Base-by-base conservation (phyloP, 1,140 invertebrate species). In the Brachionus plicatilis region DNA sequence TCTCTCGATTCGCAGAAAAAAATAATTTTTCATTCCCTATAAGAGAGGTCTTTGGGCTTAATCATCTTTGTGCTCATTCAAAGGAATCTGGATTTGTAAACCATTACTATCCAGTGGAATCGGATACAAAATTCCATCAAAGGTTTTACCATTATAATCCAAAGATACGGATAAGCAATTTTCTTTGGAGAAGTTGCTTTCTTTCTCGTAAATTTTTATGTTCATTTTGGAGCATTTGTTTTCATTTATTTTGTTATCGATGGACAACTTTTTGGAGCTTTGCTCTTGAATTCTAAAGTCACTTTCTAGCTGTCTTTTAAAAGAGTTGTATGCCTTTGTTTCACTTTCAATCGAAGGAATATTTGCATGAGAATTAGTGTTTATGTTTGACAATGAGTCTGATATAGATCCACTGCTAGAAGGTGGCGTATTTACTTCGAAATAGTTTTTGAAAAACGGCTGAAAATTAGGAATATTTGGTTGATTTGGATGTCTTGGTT, bases 131-230 rank as follows among this genome's bases (percentile, higher is more conserved):
- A 91, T 89, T 9, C 91, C 91, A 85, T 91, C 90, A 85, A 91
- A 91, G 87, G 89, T 90, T 50, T 89, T 93, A 45, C 96, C 96
- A 88, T 99, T 98, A 53, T 99, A 92, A 89, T 98, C 96, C 93
- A 99, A 95, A 86, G 94, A 96, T 4, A 99, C 95, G 41, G 95
- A 93, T 56, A 99, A 90, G 17, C 96, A 96, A 87, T 82, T 78
- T 24, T 85, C 83, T 24, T 76, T 50, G 0, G 60, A n/a, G 0
- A 82, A 37, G 17, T 65, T 56, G 1, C 9, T 50, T 82, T 65
- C 79, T 33, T 45, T 65, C 12, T 24, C 8, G 20, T n/a, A 80
- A n/a, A 82, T 82, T 60, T 60, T 82, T 27, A 82, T 65, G 33
- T 82, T 82, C 53, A 82, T 82, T 65, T 82, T 68, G 0, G 41